Percentiles rank a stretch among this genome's conserved stretches.
These are phyloP conservation scores for Limosa lapponica DNA, from an alignment of 2,797 vertebrate species.

Conservation along the genomic window DNA sequence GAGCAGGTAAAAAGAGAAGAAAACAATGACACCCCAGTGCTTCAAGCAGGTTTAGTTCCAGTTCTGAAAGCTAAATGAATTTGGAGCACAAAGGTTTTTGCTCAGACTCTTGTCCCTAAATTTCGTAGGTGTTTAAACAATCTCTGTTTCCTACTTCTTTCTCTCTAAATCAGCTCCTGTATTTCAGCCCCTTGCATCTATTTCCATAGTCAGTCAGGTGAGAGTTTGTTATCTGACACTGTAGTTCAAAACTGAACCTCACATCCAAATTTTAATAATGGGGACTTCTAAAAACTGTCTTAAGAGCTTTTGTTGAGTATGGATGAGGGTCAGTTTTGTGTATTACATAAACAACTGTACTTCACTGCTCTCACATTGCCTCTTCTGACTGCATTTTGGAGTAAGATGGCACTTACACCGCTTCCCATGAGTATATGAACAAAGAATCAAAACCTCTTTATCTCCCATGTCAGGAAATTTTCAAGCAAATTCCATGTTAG, in stretches of 20 bases:
- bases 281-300: background rate
- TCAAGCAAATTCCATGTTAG: background rate
- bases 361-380: background rate
- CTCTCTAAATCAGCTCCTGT: background rate
- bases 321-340: background rate
- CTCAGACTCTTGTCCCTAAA: background rate
- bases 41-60: constrained; percentile 4
- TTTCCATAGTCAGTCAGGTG: background rate
- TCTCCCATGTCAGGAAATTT: background rate
- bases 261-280: background rate
- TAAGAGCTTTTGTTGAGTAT: background rate
- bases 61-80: constrained; percentile 31
- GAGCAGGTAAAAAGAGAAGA: constrained; percentile 27
- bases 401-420: background rate
- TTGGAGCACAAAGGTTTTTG: constrained; percentile 8
- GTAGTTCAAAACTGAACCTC: background rate
- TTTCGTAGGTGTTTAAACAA: background rate
- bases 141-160: background rate
- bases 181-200: background rate
- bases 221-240: background rate
- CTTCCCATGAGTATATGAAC: background rate
- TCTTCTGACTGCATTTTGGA: background rate
- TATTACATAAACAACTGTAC: background rate
- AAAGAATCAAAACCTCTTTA: background rate
- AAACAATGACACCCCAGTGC: background rate